These are phyloP conservation scores for Penaeus indicus DNA, from an alignment of 1,140 invertebrate genomes.

Conservation along the genomic window DNA sequence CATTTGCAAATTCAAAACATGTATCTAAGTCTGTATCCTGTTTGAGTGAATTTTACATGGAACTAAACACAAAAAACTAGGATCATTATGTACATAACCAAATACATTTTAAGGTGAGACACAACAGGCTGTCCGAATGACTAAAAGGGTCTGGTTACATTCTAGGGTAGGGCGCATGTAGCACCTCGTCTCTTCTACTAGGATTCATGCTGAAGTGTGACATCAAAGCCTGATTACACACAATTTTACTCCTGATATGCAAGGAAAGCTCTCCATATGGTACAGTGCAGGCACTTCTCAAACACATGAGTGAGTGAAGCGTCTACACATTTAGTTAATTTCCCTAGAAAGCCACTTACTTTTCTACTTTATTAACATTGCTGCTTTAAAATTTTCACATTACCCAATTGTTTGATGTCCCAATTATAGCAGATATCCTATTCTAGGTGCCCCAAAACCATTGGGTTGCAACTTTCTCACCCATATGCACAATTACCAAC, in stretches of 20 bases:
- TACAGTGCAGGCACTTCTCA: too few relatives aligned
- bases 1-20: slow-evolving; percentile 39
- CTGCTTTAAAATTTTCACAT: background rate
- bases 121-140: slow-evolving; percentile 39
- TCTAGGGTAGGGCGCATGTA: slow-evolving; percentile 33
- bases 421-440: slow-evolving; percentile 26
- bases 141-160: slow-evolving; percentile 41
- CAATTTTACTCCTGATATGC: too few relatives aligned
- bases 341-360: background rate
- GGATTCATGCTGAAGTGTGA: slow-evolving; percentile 16
- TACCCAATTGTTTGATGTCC: background rate
- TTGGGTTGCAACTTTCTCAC: slow-evolving; percentile 37
- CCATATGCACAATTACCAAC: slow-evolving; percentile 39
- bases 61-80: slow-evolving; percentile 42
- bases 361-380: background rate
- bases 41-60: slow-evolving; percentile 35
- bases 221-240: too few relatives aligned
- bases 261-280: too few relatives aligned
- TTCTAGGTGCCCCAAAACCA: slow-evolving; percentile 25
- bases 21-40: slow-evolving; percentile 20
- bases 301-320: too few relatives aligned
- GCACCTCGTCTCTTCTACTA: slow-evolving; percentile 46
- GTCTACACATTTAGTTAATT: too few relatives aligned
- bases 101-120: slow-evolving; percentile 33
- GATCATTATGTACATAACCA: slow-evolving; percentile 45